phyloP scores from a whole-genome alignment of 2,797 vertebrate species.

The Nyctalus aviator region DNA sequence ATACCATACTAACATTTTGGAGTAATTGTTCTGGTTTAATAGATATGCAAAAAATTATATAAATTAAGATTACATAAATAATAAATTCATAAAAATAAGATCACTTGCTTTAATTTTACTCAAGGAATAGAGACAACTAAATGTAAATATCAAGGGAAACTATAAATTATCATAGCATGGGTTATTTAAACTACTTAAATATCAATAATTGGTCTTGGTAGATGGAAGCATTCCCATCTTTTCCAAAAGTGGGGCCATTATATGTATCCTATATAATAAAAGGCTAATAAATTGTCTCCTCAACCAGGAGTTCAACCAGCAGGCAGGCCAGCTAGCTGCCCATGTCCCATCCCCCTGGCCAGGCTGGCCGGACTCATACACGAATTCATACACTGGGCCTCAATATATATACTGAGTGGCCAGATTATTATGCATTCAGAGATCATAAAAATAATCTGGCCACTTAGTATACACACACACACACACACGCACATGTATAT shows the following conservation, averaged over 20 bases:
- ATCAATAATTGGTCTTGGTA: not conserved
- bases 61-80: slow-evolving; percentile 11
- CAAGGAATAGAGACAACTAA: not conserved
- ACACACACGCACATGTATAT: not conserved
- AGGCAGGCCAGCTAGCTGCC: no score
- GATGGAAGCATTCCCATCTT: not conserved
- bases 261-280: no score
- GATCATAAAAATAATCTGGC: no score
- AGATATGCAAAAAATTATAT: not conserved
- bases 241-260: not conserved
- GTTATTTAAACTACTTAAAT: not conserved
- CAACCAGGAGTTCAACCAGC: no score
- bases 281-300: no score
- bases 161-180: not conserved
- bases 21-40: slow-evolving; percentile 29
- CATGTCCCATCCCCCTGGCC: no score
- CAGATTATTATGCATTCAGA: no score
- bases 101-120: not conserved
- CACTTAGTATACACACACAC: no score
- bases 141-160: not conserved
- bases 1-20: not conserved
- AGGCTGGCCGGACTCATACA: no score
- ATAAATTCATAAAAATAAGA: slow-evolving; percentile 32
- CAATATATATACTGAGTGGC: no score
- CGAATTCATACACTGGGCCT: no score